phyloP scores from a whole-genome alignment of 1,140 invertebrate genomes.

The Leptonema lineaticorne region DNA sequence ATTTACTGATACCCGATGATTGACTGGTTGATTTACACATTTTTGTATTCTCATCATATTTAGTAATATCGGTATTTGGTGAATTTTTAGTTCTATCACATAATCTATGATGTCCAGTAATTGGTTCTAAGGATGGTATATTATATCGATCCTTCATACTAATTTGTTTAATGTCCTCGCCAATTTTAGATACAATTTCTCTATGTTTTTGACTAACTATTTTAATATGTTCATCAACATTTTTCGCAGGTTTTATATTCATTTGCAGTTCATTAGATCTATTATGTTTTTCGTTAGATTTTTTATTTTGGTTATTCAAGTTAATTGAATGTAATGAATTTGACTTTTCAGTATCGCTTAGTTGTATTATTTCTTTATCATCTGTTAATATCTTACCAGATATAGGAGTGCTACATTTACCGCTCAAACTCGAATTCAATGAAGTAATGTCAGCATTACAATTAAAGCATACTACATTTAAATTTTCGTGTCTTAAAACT shows the following conservation, averaged over 20 bases:
- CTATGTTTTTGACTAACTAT: conserved; percentile 42
- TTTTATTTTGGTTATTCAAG: conserved; percentile 40
- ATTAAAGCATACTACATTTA: conserved; percentile 58
- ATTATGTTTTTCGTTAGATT: conserved; percentile 22
- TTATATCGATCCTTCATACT: conserved; percentile 44
- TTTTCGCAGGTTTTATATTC: conserved; percentile 5
- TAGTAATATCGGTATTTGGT: conserved; percentile 43
- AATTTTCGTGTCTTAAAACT: conserved; percentile 52
- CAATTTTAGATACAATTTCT: conserved; percentile 44
- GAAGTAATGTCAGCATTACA: conserved; percentile 58
- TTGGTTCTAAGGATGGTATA: conserved; percentile 54
- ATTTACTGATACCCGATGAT: conserved; percentile 25
- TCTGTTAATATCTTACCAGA: conserved; percentile 44
- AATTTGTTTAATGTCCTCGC: conserved; percentile 46
- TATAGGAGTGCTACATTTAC: conserved; percentile 49
- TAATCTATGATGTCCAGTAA: conserved; percentile 59
- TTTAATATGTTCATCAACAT: conserved; percentile 30
- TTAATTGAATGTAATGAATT: conserved; percentile 47
- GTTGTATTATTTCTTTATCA: conserved; percentile 40
- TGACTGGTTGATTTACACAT: conserved; percentile 3
- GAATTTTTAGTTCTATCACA: conserved; percentile 57
- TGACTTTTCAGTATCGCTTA: conserved; percentile 41
- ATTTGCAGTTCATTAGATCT: not conserved
- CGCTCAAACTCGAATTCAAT: conserved; percentile 49
- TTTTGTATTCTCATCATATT: conserved; percentile 44